phyloP scores from a whole-genome alignment of 1,140 invertebrate species.

The Drosophila subobscura region DNA sequence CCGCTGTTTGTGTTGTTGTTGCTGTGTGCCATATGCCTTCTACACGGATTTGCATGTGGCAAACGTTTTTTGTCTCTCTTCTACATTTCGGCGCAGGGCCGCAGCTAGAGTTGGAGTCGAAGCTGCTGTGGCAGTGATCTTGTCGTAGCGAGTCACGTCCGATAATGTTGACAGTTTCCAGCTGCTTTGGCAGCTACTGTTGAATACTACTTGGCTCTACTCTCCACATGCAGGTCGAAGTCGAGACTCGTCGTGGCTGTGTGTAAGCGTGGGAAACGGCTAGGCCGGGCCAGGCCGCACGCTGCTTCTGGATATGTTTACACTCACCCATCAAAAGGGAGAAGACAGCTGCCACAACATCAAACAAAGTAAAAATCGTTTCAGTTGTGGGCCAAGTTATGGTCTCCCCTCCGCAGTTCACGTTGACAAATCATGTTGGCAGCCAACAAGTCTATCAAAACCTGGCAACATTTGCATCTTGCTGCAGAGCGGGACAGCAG shows the following conservation, averaged over 20 bases:
- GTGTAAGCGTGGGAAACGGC: slow-evolving; percentile 42
- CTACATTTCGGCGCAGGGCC: slow-evolving; percentile 26
- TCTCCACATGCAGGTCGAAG: not conserved
- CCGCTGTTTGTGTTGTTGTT: slow-evolving; percentile 33
- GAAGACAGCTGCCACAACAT: no score
- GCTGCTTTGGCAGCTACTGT: slow-evolving; percentile 68
- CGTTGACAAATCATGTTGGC: slow-evolving; percentile 68
- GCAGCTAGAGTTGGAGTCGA: not conserved
- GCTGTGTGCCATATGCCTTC: slow-evolving; percentile 42
- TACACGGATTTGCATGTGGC: slow-evolving; percentile 56
- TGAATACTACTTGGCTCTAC: slow-evolving; percentile 18
- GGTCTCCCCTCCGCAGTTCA: slow-evolving; percentile 1
- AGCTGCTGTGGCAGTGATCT: slow-evolving; percentile 67
- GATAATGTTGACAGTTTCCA: slow-evolving; percentile 73
- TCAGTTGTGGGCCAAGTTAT: not conserved
- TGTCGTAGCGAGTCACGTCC: slow-evolving; percentile 70
- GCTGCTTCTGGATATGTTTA: not conserved
- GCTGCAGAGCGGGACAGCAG: slow-evolving; percentile 3
- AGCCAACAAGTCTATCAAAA: slow-evolving; percentile 78
- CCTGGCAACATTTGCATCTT: slow-evolving; percentile 69
- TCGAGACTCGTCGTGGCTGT: no score
- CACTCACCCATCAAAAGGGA: no score
- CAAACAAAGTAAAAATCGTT: slow-evolving; percentile 3
- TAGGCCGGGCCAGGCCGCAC: not conserved
- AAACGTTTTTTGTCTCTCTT: slow-evolving; percentile 24